phyloP scores from a whole-genome alignment of 2,888 invertebrate genomes.

The Synergus umbraculus region DNA sequence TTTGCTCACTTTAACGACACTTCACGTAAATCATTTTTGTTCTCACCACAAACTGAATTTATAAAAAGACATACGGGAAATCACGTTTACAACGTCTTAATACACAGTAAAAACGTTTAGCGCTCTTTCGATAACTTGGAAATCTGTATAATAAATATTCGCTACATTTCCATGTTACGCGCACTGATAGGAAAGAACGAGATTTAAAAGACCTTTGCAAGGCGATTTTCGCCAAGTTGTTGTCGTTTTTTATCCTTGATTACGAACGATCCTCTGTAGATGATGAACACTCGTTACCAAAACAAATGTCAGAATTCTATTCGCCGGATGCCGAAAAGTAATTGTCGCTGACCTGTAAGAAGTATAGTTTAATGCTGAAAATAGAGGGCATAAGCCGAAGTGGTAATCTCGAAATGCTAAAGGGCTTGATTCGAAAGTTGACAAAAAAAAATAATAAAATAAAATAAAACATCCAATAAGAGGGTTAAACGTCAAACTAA shows the following conservation, averaged over 20 bases:
- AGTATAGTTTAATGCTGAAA: conserved; percentile 72
- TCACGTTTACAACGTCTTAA: conserved; percentile 6
- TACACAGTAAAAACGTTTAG: conserved; percentile 12
- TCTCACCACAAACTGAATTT: not conserved
- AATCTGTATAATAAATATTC: not conserved
- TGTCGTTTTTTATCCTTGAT: not conserved
- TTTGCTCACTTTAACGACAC: conserved; percentile 17
- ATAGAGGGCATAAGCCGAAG: not conserved
- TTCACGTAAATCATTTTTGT: conserved; percentile 1
- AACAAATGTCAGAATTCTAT: conserved; percentile 34
- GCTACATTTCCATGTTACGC: conserved; percentile 1
- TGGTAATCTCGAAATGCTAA: conserved; percentile 7
- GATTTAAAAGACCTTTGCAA: not conserved
- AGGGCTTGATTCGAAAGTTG: conserved; percentile 5
- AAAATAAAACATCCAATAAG: conserved; percentile 1
- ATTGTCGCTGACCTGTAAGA: conserved; percentile 73
- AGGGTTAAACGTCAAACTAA: not conserved
- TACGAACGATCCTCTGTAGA: conserved; percentile 21
- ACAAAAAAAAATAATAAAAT: conserved; percentile 29
- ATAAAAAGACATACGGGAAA: not conserved
- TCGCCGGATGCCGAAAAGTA: conserved; percentile 43
- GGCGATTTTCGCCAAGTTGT: not conserved
- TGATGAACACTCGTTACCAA: conserved; percentile 25
- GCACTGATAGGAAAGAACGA: not conserved
- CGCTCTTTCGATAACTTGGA: not conserved